Percentiles rank a stretch among this genome's conserved stretches.
Conservation (phyloP, 2,888 invertebrate species). For the Anaspis maculata region DNA sequence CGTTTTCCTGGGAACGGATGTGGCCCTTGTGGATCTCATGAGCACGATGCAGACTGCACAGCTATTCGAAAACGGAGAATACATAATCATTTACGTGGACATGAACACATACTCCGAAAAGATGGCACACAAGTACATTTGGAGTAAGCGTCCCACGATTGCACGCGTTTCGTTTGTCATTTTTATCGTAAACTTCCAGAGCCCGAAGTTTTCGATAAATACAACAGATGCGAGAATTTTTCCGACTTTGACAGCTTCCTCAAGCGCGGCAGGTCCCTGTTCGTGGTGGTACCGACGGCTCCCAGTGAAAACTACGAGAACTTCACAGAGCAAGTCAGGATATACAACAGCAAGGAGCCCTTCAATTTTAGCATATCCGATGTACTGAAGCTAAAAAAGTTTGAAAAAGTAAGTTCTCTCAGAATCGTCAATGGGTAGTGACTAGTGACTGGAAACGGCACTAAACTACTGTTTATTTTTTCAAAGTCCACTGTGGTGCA, state of each 20-base stretch:
- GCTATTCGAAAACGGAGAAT: conserved; percentile 84
- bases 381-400: conserved; percentile 49
- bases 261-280: conserved; percentile 69
- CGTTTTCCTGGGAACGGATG: conserved; percentile 83
- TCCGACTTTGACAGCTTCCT: conserved; percentile 49
- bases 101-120: conserved; percentile 75
- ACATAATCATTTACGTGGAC: conserved; percentile 92
- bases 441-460: no score
- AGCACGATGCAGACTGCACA: conserved; percentile 82
- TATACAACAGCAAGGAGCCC: conserved; percentile 69
- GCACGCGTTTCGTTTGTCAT: neutral
- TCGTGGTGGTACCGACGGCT: conserved; percentile 84
- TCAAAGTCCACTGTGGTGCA: no score
- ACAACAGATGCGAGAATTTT: conserved; percentile 53
- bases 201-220: conserved; percentile 49
- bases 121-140: conserved; percentile 66
- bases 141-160: conserved; percentile 51
- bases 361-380: conserved; percentile 68
- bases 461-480: no score
- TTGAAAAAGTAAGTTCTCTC: conserved; percentile 16
- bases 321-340: conserved; percentile 72
- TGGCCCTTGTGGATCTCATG: conserved; percentile 84
- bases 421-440: neutral
- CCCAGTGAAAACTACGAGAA: conserved; percentile 63
- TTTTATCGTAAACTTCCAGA: no score